Evolutionary conservation across 1,140 invertebrate species (phyloP).

Genomic region (Leptopilina clavipes): DNA sequence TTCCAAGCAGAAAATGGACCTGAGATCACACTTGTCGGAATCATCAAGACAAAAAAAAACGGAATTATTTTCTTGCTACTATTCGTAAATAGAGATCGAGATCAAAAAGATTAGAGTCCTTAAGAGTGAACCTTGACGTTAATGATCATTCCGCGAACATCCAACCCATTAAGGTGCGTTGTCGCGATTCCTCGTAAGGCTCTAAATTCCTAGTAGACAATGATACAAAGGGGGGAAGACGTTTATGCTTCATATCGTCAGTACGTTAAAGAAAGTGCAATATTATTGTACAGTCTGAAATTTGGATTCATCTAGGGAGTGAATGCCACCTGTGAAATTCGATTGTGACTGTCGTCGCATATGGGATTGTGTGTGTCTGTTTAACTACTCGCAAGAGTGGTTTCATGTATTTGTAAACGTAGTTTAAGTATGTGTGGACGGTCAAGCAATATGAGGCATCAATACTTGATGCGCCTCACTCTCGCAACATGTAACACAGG

Average conservation of each 20-base stretch:
- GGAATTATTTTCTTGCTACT: slow-evolving; percentile 35
- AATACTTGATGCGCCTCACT: slow-evolving; percentile 64
- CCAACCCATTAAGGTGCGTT: slow-evolving; percentile 64
- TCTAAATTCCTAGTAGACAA: slow-evolving; percentile 59
- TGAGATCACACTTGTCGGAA: slow-evolving; percentile 24
- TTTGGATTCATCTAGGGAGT: slow-evolving; percentile 29
- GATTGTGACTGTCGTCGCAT: slow-evolving; percentile 29
- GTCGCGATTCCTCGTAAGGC: slow-evolving; percentile 59
- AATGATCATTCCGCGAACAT: slow-evolving; percentile 60
- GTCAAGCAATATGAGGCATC: slow-evolving; percentile 64
- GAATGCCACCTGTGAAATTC: neutral
- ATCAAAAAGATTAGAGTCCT: slow-evolving; percentile 30
- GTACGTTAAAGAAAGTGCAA: slow-evolving; percentile 66
- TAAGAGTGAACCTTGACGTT: slow-evolving; percentile 47
- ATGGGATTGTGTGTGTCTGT: slow-evolving; percentile 37
- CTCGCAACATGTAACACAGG: slow-evolving; percentile 36
- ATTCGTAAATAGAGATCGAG: slow-evolving; percentile 21
- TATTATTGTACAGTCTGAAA: slow-evolving; percentile 54
- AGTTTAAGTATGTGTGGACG: slow-evolving; percentile 41
- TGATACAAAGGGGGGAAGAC: slow-evolving; percentile 49
- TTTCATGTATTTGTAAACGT: slow-evolving; percentile 5
- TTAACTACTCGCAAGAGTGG: slow-evolving; percentile 38
- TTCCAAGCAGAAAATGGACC: neutral
- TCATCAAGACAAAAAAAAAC: neutral
- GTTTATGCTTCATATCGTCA: neutral